Evolutionary conservation across 2,113 vertebrate genomes (phyloP), one percentile per base, ranked within the genome.

Genomic region (Chunga burmeisteri): DNA sequence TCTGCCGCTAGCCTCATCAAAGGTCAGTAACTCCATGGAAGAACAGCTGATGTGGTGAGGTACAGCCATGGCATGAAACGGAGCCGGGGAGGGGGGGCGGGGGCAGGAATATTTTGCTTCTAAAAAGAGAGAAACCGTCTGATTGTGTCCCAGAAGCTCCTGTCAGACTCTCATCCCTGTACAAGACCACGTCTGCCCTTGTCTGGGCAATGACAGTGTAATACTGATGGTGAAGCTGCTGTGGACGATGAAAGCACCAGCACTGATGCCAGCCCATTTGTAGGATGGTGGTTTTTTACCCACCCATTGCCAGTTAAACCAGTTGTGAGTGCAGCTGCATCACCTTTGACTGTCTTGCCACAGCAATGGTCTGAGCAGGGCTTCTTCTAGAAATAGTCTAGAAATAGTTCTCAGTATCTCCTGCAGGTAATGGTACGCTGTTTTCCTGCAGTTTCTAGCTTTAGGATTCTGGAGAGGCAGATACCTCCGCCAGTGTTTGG

Each of bases 371-470:
- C 47, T 55, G 67, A 50, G 42, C 1, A 0, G 20, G 21, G 9
- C 73, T 78, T 22, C 25, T n/a, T 62, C 72, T 49, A 49, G 38
- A 63, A 59, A 5, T 58, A 34, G 22, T 14, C 66, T 40, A 55
- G 63, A 68, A 55, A 16, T 10, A 17, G 47, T 49, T 72, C 38
- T 66, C 20, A 16, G 0, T 38, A 3, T 42, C 44, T 81, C 47
- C 62, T 47, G 38, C 17, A 13, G 67, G 36, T 30, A 14, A 9
- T 7, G 19, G 32, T 1, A 10, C 0, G 2, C 55, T 26, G 20
- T 2, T 65, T 46, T 58, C 5, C 0, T 25, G 44, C 50, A 5
- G 8, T 71, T 75, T 40, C 25, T 40, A 38, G 56, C 36, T 66
- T 20, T 27, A 42, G 11, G 16, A 10, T 34, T 30, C 46, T 29